phyloP scores from a whole-genome alignment of 2,797 vertebrate genomes.

The Melanotaenia trifasciata region DNA sequence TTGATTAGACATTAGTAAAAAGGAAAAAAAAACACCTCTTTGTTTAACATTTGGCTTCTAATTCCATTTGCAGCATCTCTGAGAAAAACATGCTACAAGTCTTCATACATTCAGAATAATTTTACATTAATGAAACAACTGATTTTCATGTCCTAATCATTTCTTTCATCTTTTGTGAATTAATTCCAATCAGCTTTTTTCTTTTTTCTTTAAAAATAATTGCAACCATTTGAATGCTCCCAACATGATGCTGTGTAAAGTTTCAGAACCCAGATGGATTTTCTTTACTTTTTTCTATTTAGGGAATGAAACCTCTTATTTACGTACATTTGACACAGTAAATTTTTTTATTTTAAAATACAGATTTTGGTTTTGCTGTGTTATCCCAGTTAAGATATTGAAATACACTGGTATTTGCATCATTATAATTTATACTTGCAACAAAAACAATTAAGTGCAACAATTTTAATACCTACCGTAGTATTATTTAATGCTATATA shows the following conservation, averaged over 20 bases:
- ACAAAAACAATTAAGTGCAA: background rate
- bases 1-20: background rate
- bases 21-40: background rate
- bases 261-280: background rate
- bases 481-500: background rate
- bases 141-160: background rate
- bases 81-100: background rate
- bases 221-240: background rate
- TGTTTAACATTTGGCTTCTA: background rate
- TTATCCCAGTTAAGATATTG: background rate
- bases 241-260: background rate
- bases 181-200: too few species aligned
- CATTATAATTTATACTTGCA: background rate
- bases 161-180: background rate
- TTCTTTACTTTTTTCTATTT: background rate
- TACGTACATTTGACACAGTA: too few species aligned
- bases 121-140: background rate
- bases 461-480: background rate
- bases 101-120: background rate
- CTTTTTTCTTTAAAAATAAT: too few species aligned
- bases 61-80: background rate
- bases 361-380: background rate
- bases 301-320: too few species aligned
- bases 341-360: too few species aligned
- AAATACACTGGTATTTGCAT: background rate